Conservation (phyloP, 2,888 invertebrate species). For the Punctoribates punctum region DNA sequence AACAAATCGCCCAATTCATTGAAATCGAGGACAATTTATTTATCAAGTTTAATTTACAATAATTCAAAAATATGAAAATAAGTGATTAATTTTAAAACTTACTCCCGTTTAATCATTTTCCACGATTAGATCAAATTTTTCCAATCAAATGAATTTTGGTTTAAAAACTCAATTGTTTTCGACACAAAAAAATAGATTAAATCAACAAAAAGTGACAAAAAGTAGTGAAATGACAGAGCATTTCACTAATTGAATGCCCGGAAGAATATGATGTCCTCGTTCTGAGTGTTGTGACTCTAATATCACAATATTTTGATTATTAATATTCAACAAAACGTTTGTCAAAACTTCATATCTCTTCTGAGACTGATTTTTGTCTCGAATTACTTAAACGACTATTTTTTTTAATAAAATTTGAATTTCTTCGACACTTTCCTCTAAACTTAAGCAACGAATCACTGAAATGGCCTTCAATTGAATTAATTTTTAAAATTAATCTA, state of each 20-base stretch:
- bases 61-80: too few relatives aligned
- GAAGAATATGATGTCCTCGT: slow-evolving; percentile 12
- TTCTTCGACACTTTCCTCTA: background rate
- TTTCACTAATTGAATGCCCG: background rate
- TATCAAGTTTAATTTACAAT: too few relatives aligned
- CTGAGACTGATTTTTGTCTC: too few relatives aligned
- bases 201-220: background rate
- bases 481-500: background rate
- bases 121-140: too few relatives aligned
- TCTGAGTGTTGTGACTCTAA: background rate
- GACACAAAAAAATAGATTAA: background rate
- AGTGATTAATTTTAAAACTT: too few relatives aligned
- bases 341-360: too few relatives aligned
- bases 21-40: too few relatives aligned
- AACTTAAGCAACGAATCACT: background rate
- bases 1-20: too few relatives aligned
- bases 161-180: too few relatives aligned
- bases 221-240: background rate
- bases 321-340: too few relatives aligned
- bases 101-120: too few relatives aligned
- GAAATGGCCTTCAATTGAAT: slow-evolving; percentile 6
- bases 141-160: too few relatives aligned
- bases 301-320: background rate
- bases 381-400: background rate
- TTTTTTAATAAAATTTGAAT: background rate